A percentile compares a stretch with the other conserved stretches of the same genome.
phyloP scores from a whole-genome alignment of 1,140 invertebrate species.

The Berghia stephanieae region DNA sequence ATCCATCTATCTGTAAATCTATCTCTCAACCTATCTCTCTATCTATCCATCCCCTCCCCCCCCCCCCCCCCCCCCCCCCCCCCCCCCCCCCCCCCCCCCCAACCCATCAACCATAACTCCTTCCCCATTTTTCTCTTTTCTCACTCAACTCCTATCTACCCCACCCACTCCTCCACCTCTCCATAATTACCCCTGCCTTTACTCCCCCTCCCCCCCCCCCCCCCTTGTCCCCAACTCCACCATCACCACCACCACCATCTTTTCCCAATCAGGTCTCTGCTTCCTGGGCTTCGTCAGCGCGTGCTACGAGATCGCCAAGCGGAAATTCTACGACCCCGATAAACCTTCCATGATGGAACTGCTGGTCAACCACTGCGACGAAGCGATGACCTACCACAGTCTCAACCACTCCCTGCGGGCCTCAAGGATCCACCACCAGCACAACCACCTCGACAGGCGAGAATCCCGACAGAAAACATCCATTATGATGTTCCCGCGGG shows the following conservation, averaged over 20 bases:
- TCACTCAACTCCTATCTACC: too few relatives aligned
- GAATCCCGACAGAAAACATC: constrained; percentile 13
- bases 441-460: constrained; percentile 9
- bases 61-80: too few relatives aligned
- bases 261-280: constrained; percentile 43
- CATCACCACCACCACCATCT: not conserved
- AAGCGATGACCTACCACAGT: constrained; percentile 35
- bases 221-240: not conserved
- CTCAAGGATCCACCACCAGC: constrained; percentile 8
- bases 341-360: constrained; percentile 42
- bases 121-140: too few relatives aligned
- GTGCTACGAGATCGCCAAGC: constrained; percentile 48
- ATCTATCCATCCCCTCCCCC: too few relatives aligned
- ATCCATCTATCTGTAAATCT: too few relatives aligned
- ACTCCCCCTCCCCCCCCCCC: not conserved
- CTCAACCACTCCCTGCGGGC: not conserved
- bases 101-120: too few relatives aligned
- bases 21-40: too few relatives aligned
- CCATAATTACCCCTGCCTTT: not conserved
- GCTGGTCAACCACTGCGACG: constrained; percentile 48
- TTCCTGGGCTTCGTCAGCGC: constrained; percentile 58
- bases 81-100: too few relatives aligned
- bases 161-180: too few relatives aligned
- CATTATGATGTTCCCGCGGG: constrained; percentile 29
- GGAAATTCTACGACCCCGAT: constrained; percentile 39